phyloP scores from a whole-genome alignment of 2,888 invertebrate genomes.

The Eupithecia pulchellata region DNA sequence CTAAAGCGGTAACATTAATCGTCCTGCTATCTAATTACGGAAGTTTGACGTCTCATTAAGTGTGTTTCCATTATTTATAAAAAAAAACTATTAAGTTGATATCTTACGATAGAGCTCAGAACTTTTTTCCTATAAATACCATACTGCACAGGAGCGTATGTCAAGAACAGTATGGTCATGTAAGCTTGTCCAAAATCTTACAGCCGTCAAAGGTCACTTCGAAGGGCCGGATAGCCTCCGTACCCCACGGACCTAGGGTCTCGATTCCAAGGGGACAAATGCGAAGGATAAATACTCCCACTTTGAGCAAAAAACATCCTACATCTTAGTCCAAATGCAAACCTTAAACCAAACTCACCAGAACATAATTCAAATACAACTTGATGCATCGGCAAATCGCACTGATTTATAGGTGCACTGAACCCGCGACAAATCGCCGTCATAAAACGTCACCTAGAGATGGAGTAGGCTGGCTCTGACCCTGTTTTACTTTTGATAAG shows the following conservation, averaged over 20 bases:
- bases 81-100: neutral
- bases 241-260: too few relatives aligned
- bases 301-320: neutral
- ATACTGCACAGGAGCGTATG: too few relatives aligned
- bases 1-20: conserved; percentile 55
- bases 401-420: conserved; percentile 3
- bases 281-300: too few relatives aligned
- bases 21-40: conserved; percentile 68
- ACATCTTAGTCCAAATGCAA: neutral
- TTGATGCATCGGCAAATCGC: conserved; percentile 13
- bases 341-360: neutral
- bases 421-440: conserved; percentile 4
- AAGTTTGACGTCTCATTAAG: conserved; percentile 64
- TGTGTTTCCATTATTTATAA: conserved; percentile 55
- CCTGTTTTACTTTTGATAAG: neutral
- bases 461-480: neutral
- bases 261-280: too few relatives aligned
- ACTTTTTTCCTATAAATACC: neutral
- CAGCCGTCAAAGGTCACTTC: too few relatives aligned
- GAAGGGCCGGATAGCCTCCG: too few relatives aligned
- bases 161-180: too few relatives aligned
- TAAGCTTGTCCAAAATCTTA: too few relatives aligned
- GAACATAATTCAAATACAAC: neutral
- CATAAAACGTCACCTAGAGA: conserved; percentile 7
- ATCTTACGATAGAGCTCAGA: neutral